Evolutionary conservation across 2,888 invertebrate species (phyloP).

Genomic region (Phymatocera aterrima): DNA sequence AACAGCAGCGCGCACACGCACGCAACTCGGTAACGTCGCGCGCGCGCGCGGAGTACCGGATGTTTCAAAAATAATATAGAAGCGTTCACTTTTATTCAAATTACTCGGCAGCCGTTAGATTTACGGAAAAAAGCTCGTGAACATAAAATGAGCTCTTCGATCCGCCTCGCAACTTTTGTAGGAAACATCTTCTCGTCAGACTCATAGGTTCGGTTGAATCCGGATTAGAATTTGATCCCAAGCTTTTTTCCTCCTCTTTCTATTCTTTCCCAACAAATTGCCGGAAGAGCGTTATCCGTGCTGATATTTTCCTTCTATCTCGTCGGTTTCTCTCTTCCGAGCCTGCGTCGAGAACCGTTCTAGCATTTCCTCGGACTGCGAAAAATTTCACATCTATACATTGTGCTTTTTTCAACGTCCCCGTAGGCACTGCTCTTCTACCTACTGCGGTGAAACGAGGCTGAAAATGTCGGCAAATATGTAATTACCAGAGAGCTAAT

Average conservation of each 20-base stretch:
- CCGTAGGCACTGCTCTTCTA: not conserved
- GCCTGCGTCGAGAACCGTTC: too few relatives aligned
- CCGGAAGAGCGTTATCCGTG: too few relatives aligned
- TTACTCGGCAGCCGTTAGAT: not conserved
- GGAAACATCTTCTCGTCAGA: not conserved
- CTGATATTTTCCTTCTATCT: too few relatives aligned
- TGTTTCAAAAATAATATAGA: not conserved
- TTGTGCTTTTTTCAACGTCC: too few relatives aligned
- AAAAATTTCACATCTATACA: too few relatives aligned
- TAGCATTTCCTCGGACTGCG: too few relatives aligned
- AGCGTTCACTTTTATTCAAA: not conserved
- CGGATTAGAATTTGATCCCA: not conserved
- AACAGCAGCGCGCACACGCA: not conserved
- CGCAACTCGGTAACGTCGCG: too few relatives aligned
- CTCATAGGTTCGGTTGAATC: not conserved
- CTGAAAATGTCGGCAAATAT: not conserved
- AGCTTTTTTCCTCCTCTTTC: not conserved
- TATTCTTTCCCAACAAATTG: too few relatives aligned
- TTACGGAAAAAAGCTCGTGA: not conserved
- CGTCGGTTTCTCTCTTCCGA: too few relatives aligned
- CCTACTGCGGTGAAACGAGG: not conserved
- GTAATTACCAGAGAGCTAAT: constrained; percentile 32
- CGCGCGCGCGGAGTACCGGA: too few relatives aligned
- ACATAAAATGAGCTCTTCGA: not conserved
- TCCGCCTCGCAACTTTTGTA: not conserved